Conservation (phyloP, 2,888 invertebrate species). For the Podotricha telesiphe region DNA sequence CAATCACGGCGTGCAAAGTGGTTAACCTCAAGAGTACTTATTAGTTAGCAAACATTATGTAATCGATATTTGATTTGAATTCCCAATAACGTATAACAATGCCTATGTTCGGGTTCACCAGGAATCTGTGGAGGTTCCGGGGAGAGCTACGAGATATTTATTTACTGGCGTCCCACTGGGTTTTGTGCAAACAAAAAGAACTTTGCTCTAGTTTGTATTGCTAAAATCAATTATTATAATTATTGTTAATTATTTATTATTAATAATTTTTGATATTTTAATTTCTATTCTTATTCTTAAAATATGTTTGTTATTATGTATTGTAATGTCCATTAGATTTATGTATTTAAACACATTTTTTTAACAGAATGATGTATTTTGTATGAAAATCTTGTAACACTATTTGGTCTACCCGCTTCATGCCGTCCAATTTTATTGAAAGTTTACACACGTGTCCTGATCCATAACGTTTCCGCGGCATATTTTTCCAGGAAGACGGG, state of each 20-base stretch:
- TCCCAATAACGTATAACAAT: slow-evolving; percentile 8
- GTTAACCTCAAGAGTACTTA: neutral
- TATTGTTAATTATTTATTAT: slow-evolving; percentile 9
- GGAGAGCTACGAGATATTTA: slow-evolving; percentile 5
- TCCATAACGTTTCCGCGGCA: too few species aligned
- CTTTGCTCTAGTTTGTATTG: slow-evolving; percentile 14
- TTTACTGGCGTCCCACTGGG: neutral
- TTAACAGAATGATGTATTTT: too few species aligned
- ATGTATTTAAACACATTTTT: too few species aligned
- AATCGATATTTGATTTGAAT: slow-evolving; percentile 3
- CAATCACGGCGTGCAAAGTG: slow-evolving; percentile 5
- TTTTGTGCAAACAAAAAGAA: slow-evolving; percentile 8
- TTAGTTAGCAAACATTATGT: neutral
- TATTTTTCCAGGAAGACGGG: too few species aligned
- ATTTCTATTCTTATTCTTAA: too few species aligned
- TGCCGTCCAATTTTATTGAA: too few species aligned
- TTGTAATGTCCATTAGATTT: too few species aligned
- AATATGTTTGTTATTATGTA: too few species aligned
- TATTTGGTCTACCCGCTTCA: too few species aligned
- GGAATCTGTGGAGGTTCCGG: neutral
- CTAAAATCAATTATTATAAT: slow-evolving; percentile 17
- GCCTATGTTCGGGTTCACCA: neutral
- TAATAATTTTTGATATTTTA: too few species aligned
- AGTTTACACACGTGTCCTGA: too few species aligned
- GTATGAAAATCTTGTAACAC: too few species aligned